Base-by-base conservation (phyloP, 2,888 invertebrate species). In the Automeris io region DNA sequence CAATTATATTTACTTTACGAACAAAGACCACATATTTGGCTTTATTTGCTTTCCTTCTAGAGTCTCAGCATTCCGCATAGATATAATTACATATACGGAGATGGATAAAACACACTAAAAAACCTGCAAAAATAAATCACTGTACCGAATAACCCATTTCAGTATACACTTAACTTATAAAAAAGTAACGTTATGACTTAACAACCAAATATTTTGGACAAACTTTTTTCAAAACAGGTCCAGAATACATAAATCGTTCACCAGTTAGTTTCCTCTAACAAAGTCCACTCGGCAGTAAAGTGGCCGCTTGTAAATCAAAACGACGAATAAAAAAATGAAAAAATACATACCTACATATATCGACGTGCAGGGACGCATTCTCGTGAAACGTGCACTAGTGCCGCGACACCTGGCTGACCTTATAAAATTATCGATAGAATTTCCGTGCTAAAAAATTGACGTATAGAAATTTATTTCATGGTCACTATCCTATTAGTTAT, bases 241-340 rank as follows among this genome's bases (percentile, higher is more conserved):
- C 65, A 61, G 48, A 57, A 54, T 55, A 62, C 82, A 80, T 86
- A 85, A 85, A 86, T 83, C 75, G 68, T 71, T 58, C 50, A 61
- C 76, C 75, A 72, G 80, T 83, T 83, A 81, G 75, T 64, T 67
- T 57, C 55, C 60, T 62, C 70, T 75, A 77, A 85, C 81, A 85
- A 85, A 81, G 81, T 82, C 74, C 70, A 70, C 67, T 70, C 66
- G 70, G 75, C 74, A 73, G 77, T 82, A 79, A 83, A 82, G 70
- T 71, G 75, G 65, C 64, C 70, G 79, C 69, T 71, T 79, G 81
- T 83, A 85, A 83, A 83, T 83, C 83, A 83, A 78, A 80, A 74
- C 67, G 73, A 76, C 66, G 68, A 76, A 75, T 78, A 69, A 68
- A 79, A 79, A 78, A 80, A 67, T 70, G 63, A 60, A 66, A 68